Conservation (phyloP, 2,113 vertebrate species). For the Corvus hawaiiensis region DNA sequence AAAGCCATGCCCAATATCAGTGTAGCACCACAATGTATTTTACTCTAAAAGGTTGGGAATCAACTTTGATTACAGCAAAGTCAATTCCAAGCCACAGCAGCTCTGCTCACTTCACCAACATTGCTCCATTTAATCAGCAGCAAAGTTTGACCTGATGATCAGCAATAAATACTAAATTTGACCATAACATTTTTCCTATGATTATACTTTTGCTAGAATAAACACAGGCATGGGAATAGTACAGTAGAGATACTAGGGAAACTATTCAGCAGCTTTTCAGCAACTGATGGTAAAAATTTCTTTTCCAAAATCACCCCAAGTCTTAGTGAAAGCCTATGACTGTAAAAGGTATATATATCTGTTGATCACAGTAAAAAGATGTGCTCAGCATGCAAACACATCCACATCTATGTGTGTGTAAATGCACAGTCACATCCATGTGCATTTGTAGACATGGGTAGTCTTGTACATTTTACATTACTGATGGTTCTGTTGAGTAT, state of each 20-base stretch:
- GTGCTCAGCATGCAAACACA: not conserved
- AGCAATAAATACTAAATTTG: not conserved
- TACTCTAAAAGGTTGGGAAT: not conserved
- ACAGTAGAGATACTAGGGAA: not conserved
- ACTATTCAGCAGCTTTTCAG: not conserved
- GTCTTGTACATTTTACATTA: not conserved
- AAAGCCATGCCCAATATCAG: not conserved
- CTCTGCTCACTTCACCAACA: not conserved
- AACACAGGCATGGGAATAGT: not conserved
- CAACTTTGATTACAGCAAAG: not conserved
- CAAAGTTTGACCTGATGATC: not conserved
- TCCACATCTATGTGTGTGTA: not conserved
- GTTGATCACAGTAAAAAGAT: not conserved
- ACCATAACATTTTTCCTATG: not conserved
- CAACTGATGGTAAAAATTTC: not conserved
- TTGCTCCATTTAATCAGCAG: not conserved
- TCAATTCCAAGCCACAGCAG: not conserved
- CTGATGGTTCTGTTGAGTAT: not conserved
- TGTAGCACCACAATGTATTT: not conserved
- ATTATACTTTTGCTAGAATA: not conserved
- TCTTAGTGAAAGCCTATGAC: not conserved
- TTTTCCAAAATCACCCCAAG: not conserved
- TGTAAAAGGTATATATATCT: not conserved
- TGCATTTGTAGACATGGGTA: not conserved
- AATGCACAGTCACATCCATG: not conserved